Conservation (phyloP, 35 echinoderm and acorn worm genomes). For the Apostichopus japonicus region DNA sequence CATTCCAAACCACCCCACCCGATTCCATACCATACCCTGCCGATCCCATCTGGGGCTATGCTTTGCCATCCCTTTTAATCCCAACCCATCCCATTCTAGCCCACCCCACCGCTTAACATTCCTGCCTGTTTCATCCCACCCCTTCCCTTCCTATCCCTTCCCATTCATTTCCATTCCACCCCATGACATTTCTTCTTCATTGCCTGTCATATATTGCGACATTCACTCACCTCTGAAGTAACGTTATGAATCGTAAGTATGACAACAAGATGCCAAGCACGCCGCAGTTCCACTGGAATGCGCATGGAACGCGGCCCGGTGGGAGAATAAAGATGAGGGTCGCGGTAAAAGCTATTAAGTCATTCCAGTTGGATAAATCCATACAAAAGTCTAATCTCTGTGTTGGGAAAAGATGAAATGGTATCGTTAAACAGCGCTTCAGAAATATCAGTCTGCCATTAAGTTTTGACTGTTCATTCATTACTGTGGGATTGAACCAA, state of each 20-base stretch:
- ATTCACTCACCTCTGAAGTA: conserved; percentile 5
- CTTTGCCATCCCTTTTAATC: no score
- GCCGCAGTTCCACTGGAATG: conserved; percentile 2
- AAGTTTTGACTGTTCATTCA: no score
- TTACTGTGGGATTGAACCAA: no score
- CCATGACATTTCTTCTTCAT: background rate
- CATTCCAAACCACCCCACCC: no score
- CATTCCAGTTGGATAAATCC: conserved; percentile 20
- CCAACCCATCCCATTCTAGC: background rate
- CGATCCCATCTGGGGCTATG: no score
- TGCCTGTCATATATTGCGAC: background rate
- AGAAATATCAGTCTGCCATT: no score
- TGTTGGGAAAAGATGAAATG: no score
- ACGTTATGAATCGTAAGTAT: background rate
- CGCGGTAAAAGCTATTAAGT: background rate
- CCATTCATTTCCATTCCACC: background rate
- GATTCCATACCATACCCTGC: no score
- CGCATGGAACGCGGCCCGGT: background rate
- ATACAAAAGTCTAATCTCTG: conserved; percentile 20
- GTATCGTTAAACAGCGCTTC: no score
- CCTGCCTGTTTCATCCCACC: no score
- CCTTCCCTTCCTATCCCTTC: background rate
- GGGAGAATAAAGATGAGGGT: background rate
- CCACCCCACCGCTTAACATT: no score
- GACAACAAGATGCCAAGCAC: background rate